phyloP scores from a whole-genome alignment of 2,888 invertebrate genomes.

The Ryuthela nishihirai region DNA sequence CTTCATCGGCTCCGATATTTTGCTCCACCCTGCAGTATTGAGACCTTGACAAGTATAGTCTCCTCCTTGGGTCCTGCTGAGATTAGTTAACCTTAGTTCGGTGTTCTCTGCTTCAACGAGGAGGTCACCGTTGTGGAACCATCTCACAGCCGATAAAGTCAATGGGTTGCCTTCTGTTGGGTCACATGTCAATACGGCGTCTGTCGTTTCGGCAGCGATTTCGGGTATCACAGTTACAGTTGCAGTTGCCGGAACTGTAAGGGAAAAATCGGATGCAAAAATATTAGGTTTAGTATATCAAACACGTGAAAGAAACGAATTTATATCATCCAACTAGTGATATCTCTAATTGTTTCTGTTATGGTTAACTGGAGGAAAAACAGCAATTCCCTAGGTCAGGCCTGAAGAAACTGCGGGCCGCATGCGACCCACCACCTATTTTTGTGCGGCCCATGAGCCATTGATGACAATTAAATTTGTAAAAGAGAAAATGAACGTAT shows the following conservation, averaged over 20 bases:
- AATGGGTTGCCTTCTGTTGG: conserved; percentile 75
- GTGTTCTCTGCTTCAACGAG: conserved; percentile 57
- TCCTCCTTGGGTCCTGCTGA: conserved; percentile 82
- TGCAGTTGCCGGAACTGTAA: conserved; percentile 43
- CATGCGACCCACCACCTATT: too few relatives aligned
- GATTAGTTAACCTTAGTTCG: conserved; percentile 74
- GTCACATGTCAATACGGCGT: conserved; percentile 72
- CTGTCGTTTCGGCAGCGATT: conserved; percentile 72
- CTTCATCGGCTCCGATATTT: conserved; percentile 69
- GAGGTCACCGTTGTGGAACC: conserved; percentile 74
- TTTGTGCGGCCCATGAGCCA: too few relatives aligned
- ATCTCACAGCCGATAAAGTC: conserved; percentile 67
- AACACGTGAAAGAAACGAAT: too few relatives aligned
- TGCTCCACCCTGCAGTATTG: conserved; percentile 88
- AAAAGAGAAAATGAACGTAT: too few relatives aligned
- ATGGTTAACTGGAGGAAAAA: too few relatives aligned
- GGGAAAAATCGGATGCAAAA: too few relatives aligned
- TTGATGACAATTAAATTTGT: too few relatives aligned
- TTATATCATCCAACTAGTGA: too few relatives aligned
- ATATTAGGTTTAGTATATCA: too few relatives aligned
- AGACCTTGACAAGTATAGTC: conserved; percentile 90
- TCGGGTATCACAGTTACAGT: conserved; percentile 63
- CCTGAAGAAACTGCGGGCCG: too few relatives aligned
- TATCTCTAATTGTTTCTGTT: too few relatives aligned
- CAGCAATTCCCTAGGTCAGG: too few relatives aligned